These are phyloP conservation scores for Drosophila macrospina DNA, from an alignment of 2,888 invertebrate species.

Conservation along the genomic window DNA sequence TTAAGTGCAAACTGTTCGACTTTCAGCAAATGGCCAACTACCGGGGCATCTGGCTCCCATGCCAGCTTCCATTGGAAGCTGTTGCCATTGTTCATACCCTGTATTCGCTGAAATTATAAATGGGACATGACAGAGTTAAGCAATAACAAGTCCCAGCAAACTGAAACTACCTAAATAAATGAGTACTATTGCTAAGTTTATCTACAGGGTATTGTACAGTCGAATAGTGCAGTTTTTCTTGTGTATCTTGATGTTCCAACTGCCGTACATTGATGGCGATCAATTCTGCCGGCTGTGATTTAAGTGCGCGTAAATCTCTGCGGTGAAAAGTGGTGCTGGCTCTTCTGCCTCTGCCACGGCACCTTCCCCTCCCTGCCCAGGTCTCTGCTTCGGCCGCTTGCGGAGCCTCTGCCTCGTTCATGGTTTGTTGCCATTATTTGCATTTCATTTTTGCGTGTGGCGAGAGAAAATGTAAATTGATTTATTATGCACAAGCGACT, in stretches of 20 bases:
- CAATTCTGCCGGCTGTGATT: constrained; percentile 76
- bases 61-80: constrained; percentile 17
- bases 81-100: constrained; percentile 33
- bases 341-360: constrained; percentile 17
- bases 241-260: constrained; percentile 21
- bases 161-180: neutral
- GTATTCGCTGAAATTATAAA: neutral
- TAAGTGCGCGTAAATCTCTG: constrained; percentile 79
- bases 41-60: constrained; percentile 19
- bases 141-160: neutral
- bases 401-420: constrained; percentile 55
- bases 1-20: constrained; percentile 60
- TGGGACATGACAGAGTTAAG: neutral
- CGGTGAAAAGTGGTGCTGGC: constrained; percentile 68
- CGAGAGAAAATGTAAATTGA: constrained; percentile 76
- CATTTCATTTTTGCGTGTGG: constrained; percentile 73
- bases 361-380: neutral
- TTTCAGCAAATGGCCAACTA: constrained; percentile 53
- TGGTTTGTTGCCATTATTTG: constrained; percentile 75
- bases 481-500: constrained; percentile 77
- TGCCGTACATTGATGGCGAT: constrained; percentile 68
- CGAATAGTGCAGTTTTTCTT: neutral
- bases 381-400: neutral
- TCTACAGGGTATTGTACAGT: constrained; percentile 15
- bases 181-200: neutral